Base-by-base conservation (phyloP, 2,888 invertebrate genomes). In the Nomada hirtipes region DNA sequence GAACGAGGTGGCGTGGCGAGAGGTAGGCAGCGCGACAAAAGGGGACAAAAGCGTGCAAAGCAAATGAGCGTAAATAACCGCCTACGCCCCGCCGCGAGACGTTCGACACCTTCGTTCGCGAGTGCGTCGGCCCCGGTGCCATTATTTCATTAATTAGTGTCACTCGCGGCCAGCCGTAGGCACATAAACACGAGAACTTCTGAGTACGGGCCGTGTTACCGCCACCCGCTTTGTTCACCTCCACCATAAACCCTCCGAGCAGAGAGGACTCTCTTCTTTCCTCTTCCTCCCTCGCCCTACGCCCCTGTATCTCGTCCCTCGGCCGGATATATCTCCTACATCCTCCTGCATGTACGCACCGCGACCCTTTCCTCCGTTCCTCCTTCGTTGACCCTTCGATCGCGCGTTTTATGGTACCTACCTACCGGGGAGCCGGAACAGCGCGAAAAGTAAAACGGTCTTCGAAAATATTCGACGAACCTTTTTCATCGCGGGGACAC, bases 101-200 rank as follows among this genome's bases (percentile, higher is more conserved):
- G 90, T 90, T 92, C 91, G 91, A 92, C 91, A 90, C 89, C 91
- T 91, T 86, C 85, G 84, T 80, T 77, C 79, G 83, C 85, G 84
- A 83, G 81, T 82, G 79, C 87, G 86, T 86, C 84, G 82, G 82
- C 83, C 74, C 74, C 79, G 83, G 72, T 87, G 88, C 89, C 91
- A 91, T 91, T 92, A 92, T 91, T 92, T 92, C 92, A 91, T 92
- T 92, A 92, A 92, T 92, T 92, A 92, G 91, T 89, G 90, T 91
- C 90, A 90, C 88, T 90, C 88, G 89, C 77, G 85, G 80, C 83
- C 82, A 77, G 68, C 83, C 86, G 86, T 81, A 86, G 87, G 85
- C 87, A 78, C 86, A 88, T 86, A 88, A 90, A 90, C 88, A 89
- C 83, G 88, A 87, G 88, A 90, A 90, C 84, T 88, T 88, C 85